Evolutionary conservation across 2,888 invertebrate genomes (phyloP).

Genomic region (Papilio elwesi): DNA sequence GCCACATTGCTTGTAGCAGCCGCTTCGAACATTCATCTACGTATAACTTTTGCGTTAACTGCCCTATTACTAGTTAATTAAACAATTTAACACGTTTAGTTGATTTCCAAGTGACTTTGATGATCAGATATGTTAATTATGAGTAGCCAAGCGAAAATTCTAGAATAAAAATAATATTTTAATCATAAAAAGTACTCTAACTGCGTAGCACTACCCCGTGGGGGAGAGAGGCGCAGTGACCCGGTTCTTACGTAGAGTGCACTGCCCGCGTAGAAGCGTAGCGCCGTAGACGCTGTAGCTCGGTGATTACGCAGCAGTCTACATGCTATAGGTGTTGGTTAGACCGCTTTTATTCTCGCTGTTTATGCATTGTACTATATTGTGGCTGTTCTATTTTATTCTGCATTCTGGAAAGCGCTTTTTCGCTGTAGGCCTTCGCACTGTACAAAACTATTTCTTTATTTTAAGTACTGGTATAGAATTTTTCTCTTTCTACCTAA

Average conservation of each 20-base stretch:
- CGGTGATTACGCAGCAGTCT: conserved; percentile 41
- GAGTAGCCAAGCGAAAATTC: conserved; percentile 31
- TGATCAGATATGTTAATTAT: conserved; percentile 21
- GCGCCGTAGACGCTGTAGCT: conserved; percentile 53
- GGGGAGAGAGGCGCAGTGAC: conserved; percentile 63
- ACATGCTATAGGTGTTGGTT: conserved; percentile 47
- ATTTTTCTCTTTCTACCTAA: background rate
- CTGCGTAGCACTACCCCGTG: conserved; percentile 42
- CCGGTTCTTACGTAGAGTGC: conserved; percentile 77
- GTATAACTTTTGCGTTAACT: background rate
- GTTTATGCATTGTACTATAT: conserved; percentile 22
- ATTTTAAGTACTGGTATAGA: conserved; percentile 4
- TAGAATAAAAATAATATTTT: conserved; percentile 42
- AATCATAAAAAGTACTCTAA: conserved; percentile 47
- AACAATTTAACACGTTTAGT: background rate
- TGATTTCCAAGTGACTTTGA: background rate
- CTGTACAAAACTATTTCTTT: background rate
- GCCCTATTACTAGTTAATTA: background rate
- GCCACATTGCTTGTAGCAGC: too few species aligned
- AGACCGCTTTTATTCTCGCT: conserved; percentile 35
- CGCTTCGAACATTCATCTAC: background rate
- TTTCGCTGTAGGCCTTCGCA: background rate
- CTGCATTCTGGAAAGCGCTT: conserved; percentile 40
- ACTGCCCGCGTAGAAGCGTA: conserved; percentile 66
- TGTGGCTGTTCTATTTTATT: conserved; percentile 25